Percentiles rank a stretch among this genome's conserved stretches.
These are phyloP conservation scores for Volucella inflata DNA, from an alignment of 2,888 invertebrate genomes.

Conservation along the genomic window DNA sequence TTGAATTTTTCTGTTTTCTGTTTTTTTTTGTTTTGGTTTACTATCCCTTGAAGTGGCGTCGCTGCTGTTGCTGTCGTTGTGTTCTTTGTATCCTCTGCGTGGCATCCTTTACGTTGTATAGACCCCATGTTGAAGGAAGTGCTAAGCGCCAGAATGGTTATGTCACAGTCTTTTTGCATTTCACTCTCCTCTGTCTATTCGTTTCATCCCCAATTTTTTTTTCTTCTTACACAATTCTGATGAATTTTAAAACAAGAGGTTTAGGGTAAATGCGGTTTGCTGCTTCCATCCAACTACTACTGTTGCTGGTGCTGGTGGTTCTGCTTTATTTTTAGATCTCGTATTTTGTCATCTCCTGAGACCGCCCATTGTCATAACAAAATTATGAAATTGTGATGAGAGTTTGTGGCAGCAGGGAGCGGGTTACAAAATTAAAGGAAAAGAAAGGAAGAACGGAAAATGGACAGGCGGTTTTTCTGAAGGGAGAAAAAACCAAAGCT, in stretches of 20 bases:
- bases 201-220: constrained; percentile 21
- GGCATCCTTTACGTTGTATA: too few relatives aligned
- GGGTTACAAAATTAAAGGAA: constrained; percentile 4
- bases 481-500: constrained; percentile 3
- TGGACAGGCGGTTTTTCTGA: too few relatives aligned
- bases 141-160: constrained; percentile 26
- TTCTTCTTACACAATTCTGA: constrained; percentile 16
- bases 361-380: constrained; percentile 49
- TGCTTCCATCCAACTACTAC: background rate
- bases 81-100: too few relatives aligned
- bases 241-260: constrained; percentile 45
- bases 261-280: constrained; percentile 45
- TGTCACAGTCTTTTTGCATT: constrained; percentile 31
- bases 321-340: constrained; percentile 36
- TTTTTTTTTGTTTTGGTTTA: background rate
- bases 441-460: constrained; percentile 1
- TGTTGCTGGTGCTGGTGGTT: too few relatives aligned
- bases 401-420: background rate
- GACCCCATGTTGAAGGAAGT: constrained; percentile 33
- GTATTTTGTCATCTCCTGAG: constrained; percentile 52
- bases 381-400: constrained; percentile 61
- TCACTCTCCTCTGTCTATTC: background rate
- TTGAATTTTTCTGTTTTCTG: constrained; percentile 4
- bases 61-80: background rate
- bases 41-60: background rate